These are phyloP conservation scores for Strongylocentrotus purpuratus DNA, from an alignment of 35 echinoderm and acorn worm species.

Conservation along the genomic window DNA sequence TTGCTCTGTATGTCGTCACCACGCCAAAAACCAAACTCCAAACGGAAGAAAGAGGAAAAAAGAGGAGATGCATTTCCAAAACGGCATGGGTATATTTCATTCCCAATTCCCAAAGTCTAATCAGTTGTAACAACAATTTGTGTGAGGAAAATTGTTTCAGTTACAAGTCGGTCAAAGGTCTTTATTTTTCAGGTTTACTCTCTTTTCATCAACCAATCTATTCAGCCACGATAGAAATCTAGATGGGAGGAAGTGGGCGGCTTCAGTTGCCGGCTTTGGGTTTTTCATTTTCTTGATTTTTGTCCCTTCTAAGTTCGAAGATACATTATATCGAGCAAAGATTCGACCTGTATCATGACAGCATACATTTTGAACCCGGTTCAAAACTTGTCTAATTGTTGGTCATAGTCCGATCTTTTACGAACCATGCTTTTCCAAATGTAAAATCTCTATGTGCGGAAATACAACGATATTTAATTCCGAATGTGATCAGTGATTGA, in stretches of 20 bases:
- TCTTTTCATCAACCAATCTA: neutral
- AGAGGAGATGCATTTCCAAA: neutral
- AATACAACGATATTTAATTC: too few relatives aligned
- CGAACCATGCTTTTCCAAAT: too few relatives aligned
- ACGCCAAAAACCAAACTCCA: neutral
- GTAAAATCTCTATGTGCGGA: too few relatives aligned
- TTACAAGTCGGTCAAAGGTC: neutral
- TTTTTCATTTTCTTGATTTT: neutral
- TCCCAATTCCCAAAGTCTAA: constrained; percentile 16
- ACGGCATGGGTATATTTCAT: neutral
- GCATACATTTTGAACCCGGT: too few relatives aligned
- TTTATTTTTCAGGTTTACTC: neutral
- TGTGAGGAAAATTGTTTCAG: constrained; percentile 2
- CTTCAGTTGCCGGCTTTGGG: neutral
- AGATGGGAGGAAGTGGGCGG: neutral
- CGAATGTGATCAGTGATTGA: neutral
- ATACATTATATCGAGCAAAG: neutral
- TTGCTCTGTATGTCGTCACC: constrained; percentile 39
- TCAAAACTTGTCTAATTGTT: too few relatives aligned
- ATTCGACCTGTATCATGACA: too few relatives aligned
- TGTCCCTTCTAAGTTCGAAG: too few relatives aligned
- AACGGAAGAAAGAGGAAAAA: neutral
- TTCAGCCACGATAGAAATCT: neutral
- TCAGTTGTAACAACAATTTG: constrained; percentile 18
- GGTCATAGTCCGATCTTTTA: too few relatives aligned